A percentile compares a stretch with the other conserved stretches of the same genome.
Conservation (phyloP, 2,113 vertebrate genomes). For the Triplophysa siluroides region DNA sequence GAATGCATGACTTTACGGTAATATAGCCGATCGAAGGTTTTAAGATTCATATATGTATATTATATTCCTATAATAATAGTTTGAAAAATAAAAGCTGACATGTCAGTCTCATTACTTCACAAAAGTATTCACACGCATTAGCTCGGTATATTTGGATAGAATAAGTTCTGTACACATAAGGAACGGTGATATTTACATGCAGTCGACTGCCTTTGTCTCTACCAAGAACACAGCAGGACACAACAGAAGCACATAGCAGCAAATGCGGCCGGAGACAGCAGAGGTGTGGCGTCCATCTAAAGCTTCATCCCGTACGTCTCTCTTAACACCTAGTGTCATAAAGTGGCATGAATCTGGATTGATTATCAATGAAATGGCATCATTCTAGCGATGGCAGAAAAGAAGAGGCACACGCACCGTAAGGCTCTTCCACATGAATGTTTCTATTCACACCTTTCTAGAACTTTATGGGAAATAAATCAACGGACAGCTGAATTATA, state of each 20-base stretch:
- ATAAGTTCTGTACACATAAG: conserved; percentile 64
- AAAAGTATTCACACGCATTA: conserved; percentile 67
- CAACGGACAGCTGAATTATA: not conserved
- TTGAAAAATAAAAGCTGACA: conserved; percentile 66
- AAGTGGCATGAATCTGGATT: conserved; percentile 9
- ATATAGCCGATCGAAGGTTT: conserved; percentile 50
- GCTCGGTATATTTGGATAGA: conserved; percentile 64
- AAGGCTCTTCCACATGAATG: not conserved
- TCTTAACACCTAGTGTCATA: conserved; percentile 48
- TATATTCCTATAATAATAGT: conserved; percentile 63
- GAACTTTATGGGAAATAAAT: not conserved
- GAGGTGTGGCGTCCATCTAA: conserved; percentile 52
- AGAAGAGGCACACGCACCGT: conserved; percentile 7
- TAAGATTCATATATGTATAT: conserved; percentile 63
- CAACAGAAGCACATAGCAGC: conserved; percentile 66
- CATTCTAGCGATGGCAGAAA: not conserved
- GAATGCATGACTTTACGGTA: conserved; percentile 47
- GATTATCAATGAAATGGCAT: conserved; percentile 11
- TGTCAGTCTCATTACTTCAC: conserved; percentile 64
- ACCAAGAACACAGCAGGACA: conserved; percentile 62
- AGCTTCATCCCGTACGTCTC: conserved; percentile 37
- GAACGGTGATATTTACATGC: conserved; percentile 73
- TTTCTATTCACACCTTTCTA: conserved; percentile 18
- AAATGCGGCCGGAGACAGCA: conserved; percentile 52
- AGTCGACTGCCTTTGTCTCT: conserved; percentile 62